phyloP scores from a whole-genome alignment of 2,797 vertebrate genomes.

The Parauchenoglanis punctatus region DNA sequence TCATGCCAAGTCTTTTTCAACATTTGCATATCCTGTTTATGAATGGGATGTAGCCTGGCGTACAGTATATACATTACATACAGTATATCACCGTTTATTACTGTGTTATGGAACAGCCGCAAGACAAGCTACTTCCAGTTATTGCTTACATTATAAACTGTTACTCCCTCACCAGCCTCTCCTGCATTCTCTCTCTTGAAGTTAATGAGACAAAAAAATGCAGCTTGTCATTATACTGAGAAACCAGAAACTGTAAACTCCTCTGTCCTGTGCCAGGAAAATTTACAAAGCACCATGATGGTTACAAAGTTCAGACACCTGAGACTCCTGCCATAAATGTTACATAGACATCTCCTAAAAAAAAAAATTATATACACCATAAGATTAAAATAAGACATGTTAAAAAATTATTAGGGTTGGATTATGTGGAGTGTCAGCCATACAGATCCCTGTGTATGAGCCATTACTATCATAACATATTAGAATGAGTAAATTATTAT shows the following conservation, averaged over 20 bases:
- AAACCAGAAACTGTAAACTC: background rate
- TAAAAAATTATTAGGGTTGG: background rate
- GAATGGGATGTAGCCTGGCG: background rate
- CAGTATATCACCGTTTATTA: background rate
- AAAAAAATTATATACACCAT: background rate
- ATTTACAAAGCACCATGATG: background rate
- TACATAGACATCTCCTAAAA: background rate
- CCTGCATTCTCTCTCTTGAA: background rate
- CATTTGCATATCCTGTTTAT: background rate
- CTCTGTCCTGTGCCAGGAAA: background rate
- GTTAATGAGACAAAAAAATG: background rate
- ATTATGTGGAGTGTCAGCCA: background rate
- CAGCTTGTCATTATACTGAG: slow-evolving; percentile 6
- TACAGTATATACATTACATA: no score
- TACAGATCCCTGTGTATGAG: background rate
- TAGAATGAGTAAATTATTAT: background rate
- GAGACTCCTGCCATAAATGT: background rate
- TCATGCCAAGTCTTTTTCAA: background rate
- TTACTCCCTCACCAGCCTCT: background rate
- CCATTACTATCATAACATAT: background rate
- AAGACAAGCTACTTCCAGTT: background rate
- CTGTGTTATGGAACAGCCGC: background rate
- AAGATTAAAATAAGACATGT: background rate
- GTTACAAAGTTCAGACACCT: background rate
- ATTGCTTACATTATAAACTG: background rate